Base-by-base conservation (phyloP, 2,113 vertebrate species). In the Macroglossus sobrinus region DNA sequence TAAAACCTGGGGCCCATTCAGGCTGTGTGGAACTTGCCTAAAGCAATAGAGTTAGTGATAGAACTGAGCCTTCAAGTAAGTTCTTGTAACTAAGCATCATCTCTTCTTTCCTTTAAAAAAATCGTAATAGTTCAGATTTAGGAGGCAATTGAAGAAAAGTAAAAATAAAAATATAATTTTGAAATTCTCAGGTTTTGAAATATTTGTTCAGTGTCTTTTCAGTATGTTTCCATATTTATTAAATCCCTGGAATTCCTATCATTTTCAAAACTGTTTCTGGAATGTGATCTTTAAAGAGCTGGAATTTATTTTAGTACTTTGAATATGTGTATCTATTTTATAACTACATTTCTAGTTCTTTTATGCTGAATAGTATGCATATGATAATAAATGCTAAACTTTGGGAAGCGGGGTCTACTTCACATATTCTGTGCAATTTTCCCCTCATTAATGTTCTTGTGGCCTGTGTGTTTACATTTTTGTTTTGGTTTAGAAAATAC, bases 301-400 rank as follows among this genome's bases (percentile, higher is more conserved):
- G 82, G 50, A 87, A 64, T 90, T 86, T 87, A 93, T 84, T 90
- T 93, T 74, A 89, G 47, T 68, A 84, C 35, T 86, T 89, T 45
- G 13, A 81, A 18, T 66, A 50, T 33, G 2, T 75, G 3, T 64
- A 64, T 93, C 33, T 85, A 4, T 81, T 93, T 89, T 93, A 45
- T 45, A 81, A 45, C 61, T 84, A 28, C n/a, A 43, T 64, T 84
- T 94, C 38, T 26, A 91, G 12, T 33, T 85, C 28, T 53, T 78
- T 87, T 69, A 63, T 61, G 79, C 0, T 55, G 16, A 80, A 57
- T 50, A 88, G 7, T 71, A 90, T 86, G 33, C 4, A 38, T 68
- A 13, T 84, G 38, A 66, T 75, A 84, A 47, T 75, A 71, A 79
- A 72, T 45, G 50, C 38, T 82, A 50, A 63, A 64, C 15, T 92